These are phyloP conservation scores for Eledona agricola DNA, from an alignment of 2,888 invertebrate genomes.

Conservation along the genomic window DNA sequence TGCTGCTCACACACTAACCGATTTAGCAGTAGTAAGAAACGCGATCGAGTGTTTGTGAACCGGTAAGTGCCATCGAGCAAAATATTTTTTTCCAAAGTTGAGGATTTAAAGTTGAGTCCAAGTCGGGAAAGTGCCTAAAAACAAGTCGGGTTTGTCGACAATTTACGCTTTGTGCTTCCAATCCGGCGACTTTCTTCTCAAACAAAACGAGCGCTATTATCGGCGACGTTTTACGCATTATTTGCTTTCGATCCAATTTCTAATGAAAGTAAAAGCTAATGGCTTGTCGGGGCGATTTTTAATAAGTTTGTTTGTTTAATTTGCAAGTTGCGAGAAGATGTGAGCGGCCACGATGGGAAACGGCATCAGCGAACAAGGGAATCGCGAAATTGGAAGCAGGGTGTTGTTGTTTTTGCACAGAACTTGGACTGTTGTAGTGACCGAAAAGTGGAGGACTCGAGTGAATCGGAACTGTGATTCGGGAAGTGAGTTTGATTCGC, in stretches of 20 bases:
- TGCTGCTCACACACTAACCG: slow-evolving; percentile 24
- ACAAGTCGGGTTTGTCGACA: too few species aligned
- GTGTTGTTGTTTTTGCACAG: slow-evolving; percentile 56
- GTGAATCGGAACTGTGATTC: slow-evolving; percentile 30
- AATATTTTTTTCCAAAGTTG: too few species aligned
- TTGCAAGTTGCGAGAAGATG: slow-evolving; percentile 4
- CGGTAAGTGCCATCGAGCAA: too few species aligned
- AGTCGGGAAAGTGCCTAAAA: too few species aligned
- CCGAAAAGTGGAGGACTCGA: slow-evolving; percentile 50
- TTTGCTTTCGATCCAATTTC: slow-evolving; percentile 22
- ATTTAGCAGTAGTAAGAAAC: slow-evolving; percentile 12
- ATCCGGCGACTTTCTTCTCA: too few species aligned
- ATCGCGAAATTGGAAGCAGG: slow-evolving; percentile 41
- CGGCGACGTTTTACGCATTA: slow-evolving; percentile 14
- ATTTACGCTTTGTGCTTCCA: too few species aligned
- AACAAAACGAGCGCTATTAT: too few species aligned
- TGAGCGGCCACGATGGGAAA: slow-evolving; percentile 29
- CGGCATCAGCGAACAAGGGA: neutral
- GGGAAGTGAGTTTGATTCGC: slow-evolving; percentile 49
- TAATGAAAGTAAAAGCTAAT: slow-evolving; percentile 27
- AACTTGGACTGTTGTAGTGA: slow-evolving; percentile 57
- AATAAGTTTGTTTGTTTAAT: neutral
- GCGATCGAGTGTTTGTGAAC: too few species aligned
- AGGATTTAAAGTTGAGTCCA: too few species aligned
- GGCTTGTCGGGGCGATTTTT: slow-evolving; percentile 4